Conservation (phyloP, 2,888 invertebrate species). For the Chalcis sispes region DNA sequence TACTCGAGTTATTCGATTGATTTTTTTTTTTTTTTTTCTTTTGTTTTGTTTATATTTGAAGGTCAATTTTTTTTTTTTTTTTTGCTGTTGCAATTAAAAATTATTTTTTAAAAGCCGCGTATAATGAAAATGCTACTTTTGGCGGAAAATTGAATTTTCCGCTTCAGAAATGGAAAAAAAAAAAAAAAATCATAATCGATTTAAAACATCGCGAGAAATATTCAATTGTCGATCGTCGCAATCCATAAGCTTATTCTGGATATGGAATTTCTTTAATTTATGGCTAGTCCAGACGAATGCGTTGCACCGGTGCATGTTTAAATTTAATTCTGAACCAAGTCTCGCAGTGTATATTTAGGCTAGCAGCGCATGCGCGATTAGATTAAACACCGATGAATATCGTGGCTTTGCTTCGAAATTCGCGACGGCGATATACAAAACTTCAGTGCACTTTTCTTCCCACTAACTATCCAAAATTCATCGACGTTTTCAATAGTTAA, state of each 20-base stretch:
- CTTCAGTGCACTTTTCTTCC: slow-evolving; percentile 48
- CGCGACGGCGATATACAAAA: slow-evolving; percentile 60
- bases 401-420: slow-evolving; percentile 65
- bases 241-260: neutral
- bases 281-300: slow-evolving; percentile 39
- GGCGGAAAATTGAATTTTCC: too few relatives aligned
- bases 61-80: too few relatives aligned
- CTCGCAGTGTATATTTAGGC: slow-evolving; percentile 73
- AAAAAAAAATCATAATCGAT: too few relatives aligned
- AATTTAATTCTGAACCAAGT: slow-evolving; percentile 69
- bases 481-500: neutral
- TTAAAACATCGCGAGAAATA: too few relatives aligned
- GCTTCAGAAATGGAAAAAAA: too few relatives aligned
- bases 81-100: too few relatives aligned
- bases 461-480: slow-evolving; percentile 34
- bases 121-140: too few relatives aligned
- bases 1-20: slow-evolving; percentile 2
- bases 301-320: slow-evolving; percentile 60
- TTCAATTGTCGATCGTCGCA: slow-evolving; percentile 3
- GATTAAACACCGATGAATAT: slow-evolving; percentile 68
- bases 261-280: slow-evolving; percentile 50
- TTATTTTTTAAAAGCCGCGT: too few relatives aligned
- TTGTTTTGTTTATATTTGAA: neutral
- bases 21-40: too few relatives aligned
- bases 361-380: slow-evolving; percentile 72